Evolutionary conservation across 2,797 vertebrate species (phyloP).

Genomic region (Poeciliopsis turneri): DNA sequence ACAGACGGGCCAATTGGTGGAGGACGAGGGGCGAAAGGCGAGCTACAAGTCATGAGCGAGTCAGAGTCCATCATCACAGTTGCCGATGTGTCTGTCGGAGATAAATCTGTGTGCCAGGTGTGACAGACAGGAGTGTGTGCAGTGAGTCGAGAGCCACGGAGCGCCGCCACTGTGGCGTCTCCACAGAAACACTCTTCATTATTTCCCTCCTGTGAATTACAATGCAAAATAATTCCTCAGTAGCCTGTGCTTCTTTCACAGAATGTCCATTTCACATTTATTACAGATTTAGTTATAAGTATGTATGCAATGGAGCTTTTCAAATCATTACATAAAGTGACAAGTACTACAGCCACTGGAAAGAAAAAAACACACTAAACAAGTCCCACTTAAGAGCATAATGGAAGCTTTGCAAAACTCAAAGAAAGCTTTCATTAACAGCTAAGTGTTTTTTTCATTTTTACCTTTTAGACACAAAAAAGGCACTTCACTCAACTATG

Average conservation of each 20-base stretch:
- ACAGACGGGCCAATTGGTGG: constrained; percentile 73
- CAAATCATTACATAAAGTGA: constrained; percentile 19
- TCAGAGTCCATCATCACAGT: constrained; percentile 69
- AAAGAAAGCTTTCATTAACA: constrained; percentile 41
- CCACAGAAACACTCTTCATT: constrained; percentile 22
- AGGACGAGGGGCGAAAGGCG: constrained; percentile 54
- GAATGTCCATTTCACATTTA: constrained; percentile 11
- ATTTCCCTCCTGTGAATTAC: neutral
- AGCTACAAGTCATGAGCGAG: constrained; percentile 74
- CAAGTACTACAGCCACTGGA: constrained; percentile 13
- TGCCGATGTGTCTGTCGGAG: constrained; percentile 74
- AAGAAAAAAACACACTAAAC: constrained; percentile 9
- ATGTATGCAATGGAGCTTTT: constrained; percentile 21
- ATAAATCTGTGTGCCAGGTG: constrained; percentile 65
- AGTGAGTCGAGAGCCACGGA: constrained; percentile 31
- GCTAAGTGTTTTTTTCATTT: constrained; percentile 37
- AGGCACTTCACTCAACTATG: constrained; percentile 10
- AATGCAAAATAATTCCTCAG: constrained; percentile 4
- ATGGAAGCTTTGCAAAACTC: constrained; percentile 30
- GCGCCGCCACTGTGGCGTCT: constrained; percentile 14
- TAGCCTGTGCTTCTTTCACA: constrained; percentile 18
- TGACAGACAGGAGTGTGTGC: constrained; percentile 52
- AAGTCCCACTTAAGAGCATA: constrained; percentile 31
- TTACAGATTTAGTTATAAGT: neutral
- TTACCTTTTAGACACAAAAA: constrained; percentile 6